Evolutionary conservation across 1,140 invertebrate genomes (phyloP).

Genomic region (Drepana arcuata): DNA sequence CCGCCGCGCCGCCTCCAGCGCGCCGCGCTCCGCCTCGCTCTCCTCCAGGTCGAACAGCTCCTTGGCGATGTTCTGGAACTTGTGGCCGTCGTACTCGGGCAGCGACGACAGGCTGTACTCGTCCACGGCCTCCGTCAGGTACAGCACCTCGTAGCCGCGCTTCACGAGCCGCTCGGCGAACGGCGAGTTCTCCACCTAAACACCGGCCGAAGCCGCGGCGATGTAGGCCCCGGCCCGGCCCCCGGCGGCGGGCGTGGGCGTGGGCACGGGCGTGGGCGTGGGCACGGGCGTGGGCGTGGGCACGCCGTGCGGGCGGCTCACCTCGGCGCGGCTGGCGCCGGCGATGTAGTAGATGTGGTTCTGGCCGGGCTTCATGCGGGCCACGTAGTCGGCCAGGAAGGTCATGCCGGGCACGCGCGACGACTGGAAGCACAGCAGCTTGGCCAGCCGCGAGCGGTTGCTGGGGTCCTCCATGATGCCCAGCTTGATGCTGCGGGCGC

Average conservation of each 20-base stretch:
- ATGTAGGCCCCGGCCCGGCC: neutral
- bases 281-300: too few species aligned
- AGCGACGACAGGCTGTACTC: constrained; percentile 97
- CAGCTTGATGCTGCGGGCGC: constrained; percentile 85
- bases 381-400: constrained; percentile 91
- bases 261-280: constrained; percentile 1
- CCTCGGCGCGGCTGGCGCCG: constrained; percentile 87
- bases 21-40: constrained; percentile 65
- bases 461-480: constrained; percentile 98
- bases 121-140: constrained; percentile 96
- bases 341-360: constrained; percentile 98
- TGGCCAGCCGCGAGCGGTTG: constrained; percentile 95
- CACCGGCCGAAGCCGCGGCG: neutral
- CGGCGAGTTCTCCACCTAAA: constrained; percentile 90
- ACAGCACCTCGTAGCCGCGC: constrained; percentile 97
- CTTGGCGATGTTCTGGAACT: constrained; percentile 99
- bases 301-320: constrained; percentile 2
- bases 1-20: constrained; percentile 85
- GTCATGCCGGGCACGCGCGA: constrained; percentile 81
- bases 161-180: constrained; percentile 95
- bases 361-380: constrained; percentile 98
- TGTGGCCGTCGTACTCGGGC: constrained; percentile 99
- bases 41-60: constrained; percentile 94
- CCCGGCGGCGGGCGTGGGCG: constrained; percentile 1
- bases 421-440: constrained; percentile 92